Conservation (phyloP, 2,888 invertebrate species). For the Trissoscelio sp. region DNA sequence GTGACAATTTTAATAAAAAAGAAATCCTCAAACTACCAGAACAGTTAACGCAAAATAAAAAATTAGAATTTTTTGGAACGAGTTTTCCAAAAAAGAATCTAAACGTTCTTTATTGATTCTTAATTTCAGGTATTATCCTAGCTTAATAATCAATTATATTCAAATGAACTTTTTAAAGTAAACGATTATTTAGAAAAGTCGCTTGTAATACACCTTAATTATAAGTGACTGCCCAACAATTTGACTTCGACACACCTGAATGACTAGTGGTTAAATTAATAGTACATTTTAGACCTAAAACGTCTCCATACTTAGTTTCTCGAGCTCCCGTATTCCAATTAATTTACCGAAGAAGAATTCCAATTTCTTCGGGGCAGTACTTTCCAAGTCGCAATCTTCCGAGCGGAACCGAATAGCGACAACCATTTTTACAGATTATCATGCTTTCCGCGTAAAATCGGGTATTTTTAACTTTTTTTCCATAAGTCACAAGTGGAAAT, state of each 20-base stretch:
- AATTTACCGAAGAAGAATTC: slow-evolving; percentile 37
- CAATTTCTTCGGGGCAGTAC: slow-evolving; percentile 38
- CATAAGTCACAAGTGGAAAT: not conserved
- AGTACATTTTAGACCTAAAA: slow-evolving; percentile 22
- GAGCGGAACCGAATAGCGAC: slow-evolving; percentile 30
- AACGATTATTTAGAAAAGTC: not conserved
- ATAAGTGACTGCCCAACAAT: slow-evolving; percentile 1
- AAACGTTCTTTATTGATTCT: no score
- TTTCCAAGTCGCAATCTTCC: slow-evolving; percentile 41
- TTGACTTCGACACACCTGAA: slow-evolving; percentile 16
- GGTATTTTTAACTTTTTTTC: not conserved
- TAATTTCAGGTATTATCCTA: no score
- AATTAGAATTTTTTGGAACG: no score
- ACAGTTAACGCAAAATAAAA: no score
- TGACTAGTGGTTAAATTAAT: slow-evolving; percentile 31
- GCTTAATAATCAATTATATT: not conserved
- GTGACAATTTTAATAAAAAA: no score
- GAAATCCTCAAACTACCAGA: no score
- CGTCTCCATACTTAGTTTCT: slow-evolving; percentile 11
- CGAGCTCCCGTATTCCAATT: slow-evolving; percentile 35
- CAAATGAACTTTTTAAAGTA: not conserved
- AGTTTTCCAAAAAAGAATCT: no score
- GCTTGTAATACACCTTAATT: slow-evolving; percentile 8
- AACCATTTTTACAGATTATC: slow-evolving; percentile 4
- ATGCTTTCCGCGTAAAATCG: slow-evolving; percentile 9